phyloP scores from a whole-genome alignment of 2,888 invertebrate genomes.

The Andricus curvator region DNA sequence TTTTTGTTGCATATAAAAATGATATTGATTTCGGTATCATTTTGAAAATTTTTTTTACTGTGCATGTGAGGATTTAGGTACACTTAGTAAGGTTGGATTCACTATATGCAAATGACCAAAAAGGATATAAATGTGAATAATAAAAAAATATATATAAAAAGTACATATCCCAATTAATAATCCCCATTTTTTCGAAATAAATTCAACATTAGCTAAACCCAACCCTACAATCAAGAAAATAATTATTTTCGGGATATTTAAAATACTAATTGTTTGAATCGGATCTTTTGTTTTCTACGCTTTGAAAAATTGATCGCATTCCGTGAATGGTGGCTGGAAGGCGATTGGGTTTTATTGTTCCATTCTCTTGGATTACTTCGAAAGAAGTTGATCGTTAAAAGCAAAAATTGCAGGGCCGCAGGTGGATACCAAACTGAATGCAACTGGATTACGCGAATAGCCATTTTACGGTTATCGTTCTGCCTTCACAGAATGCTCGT shows the following conservation, averaged over 20 bases:
- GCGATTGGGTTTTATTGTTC: slow-evolving; percentile 34
- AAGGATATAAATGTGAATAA: no score
- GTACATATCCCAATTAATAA: not conserved
- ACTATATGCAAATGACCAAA: no score
- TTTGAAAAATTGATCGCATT: slow-evolving; percentile 12
- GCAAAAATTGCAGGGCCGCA: slow-evolving; percentile 20
- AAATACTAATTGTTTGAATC: not conserved
- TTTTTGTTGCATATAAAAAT: no score
- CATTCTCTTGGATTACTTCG: slow-evolving; percentile 34
- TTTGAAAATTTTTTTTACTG: no score
- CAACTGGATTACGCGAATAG: slow-evolving; percentile 29
- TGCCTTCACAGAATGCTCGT: not conserved
- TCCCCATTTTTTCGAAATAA: not conserved
- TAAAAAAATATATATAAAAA: no score
- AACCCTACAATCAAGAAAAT: not conserved
- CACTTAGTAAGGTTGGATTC: no score
- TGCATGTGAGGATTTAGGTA: no score
- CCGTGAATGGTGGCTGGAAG: slow-evolving; percentile 7
- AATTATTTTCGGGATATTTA: not conserved
- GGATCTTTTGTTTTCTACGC: slow-evolving; percentile 1
- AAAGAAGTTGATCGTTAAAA: slow-evolving; percentile 37
- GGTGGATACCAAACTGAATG: not conserved
- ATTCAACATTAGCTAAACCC: not conserved
- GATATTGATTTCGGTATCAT: no score
- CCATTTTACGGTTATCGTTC: slow-evolving; percentile 31